Base-by-base conservation (phyloP, 2,888 invertebrate genomes). In the Drosophila falleni region DNA sequence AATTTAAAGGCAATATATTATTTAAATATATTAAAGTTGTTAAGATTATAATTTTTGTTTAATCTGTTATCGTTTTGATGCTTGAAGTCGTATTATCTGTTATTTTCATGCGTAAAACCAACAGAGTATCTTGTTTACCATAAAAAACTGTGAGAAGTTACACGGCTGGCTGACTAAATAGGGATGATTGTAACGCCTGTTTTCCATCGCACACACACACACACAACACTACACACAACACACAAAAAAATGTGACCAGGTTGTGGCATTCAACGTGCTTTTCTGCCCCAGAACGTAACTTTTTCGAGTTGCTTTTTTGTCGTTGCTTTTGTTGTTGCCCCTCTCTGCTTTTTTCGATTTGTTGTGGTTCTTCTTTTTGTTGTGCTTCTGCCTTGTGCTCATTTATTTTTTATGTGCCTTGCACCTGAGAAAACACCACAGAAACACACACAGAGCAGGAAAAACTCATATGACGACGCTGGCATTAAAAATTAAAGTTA, bases 401-500 rank as follows among this genome's bases (percentile, higher is more conserved):
- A 86, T 88, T 84, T 73, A 80, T 76, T 71, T 86, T 86, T 84
- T 67, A 87, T 81, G 63, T 75, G 81, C 42, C 62, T 80, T 81
- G 78, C 81, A 88, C 80, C 80, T 86, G 78, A 80, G 55, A 55
- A 55, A 81, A 71, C 59, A 58, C 37, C 74, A 62, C 66, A 62
- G 55, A 47, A 42, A 41, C 31, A 59, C 59, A 68, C 59, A 59
- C 46, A 71, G 66, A 19, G 50, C 53, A 53, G 53, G 5, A 41
- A 62, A 68, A 44, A 49, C 65, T 63, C 74, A 58, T 66, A 59
- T 51, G 69, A 47, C 37, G 58, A 37, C 31, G 51, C 44, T 67
- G 73, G 64, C 76, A 84, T 88, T 80, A 88, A 86, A 76, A 80
- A 86, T 86, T 81, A 58, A 88, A 86, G 73, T 72, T 83, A 64